Conservation (phyloP, 2,113 vertebrate genomes). For the Oophaga pumilio region DNA sequence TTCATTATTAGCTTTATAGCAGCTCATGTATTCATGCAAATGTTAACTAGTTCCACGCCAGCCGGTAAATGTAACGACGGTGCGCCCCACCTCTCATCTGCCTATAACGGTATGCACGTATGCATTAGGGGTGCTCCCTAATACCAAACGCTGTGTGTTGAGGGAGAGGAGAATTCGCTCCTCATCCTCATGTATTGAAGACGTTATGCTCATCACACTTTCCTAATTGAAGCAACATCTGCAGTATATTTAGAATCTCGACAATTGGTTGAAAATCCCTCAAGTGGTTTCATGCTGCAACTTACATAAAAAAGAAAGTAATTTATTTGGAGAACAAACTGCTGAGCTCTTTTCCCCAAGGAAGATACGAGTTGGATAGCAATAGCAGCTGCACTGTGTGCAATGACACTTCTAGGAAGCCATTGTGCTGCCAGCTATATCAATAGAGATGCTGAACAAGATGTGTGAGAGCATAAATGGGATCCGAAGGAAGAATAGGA, state of each 20-base stretch:
- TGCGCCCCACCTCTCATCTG: not conserved
- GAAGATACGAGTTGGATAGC: conserved; percentile 44
- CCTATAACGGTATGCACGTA: not conserved
- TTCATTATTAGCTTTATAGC: not conserved
- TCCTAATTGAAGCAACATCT: conserved; percentile 55
- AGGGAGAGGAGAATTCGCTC: not conserved
- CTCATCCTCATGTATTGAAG: conserved; percentile 28
- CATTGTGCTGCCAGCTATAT: conserved; percentile 51
- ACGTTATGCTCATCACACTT: conserved; percentile 34
- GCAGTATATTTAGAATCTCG: conserved; percentile 52
- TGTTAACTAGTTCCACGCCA: not conserved
- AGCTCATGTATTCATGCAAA: not conserved
- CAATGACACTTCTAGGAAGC: conserved; percentile 30
- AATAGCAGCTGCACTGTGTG: conserved; percentile 44
- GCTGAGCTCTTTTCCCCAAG: conserved; percentile 51
- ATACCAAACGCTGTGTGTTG: not conserved
- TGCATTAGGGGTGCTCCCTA: not conserved
- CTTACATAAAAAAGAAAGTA: conserved; percentile 45
- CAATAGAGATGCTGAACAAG: conserved; percentile 46
- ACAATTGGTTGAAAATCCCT: conserved; percentile 53
- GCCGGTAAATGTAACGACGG: not conserved
- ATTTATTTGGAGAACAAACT: conserved; percentile 55
- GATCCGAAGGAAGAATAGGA: conserved; percentile 27
- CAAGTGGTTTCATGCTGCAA: conserved; percentile 55
- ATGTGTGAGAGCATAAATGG: conserved; percentile 50